Percentiles rank a stretch among this genome's conserved stretches.
phyloP scores from a whole-genome alignment of 2,113 vertebrate genomes.

The Theristicus caerulescens region DNA sequence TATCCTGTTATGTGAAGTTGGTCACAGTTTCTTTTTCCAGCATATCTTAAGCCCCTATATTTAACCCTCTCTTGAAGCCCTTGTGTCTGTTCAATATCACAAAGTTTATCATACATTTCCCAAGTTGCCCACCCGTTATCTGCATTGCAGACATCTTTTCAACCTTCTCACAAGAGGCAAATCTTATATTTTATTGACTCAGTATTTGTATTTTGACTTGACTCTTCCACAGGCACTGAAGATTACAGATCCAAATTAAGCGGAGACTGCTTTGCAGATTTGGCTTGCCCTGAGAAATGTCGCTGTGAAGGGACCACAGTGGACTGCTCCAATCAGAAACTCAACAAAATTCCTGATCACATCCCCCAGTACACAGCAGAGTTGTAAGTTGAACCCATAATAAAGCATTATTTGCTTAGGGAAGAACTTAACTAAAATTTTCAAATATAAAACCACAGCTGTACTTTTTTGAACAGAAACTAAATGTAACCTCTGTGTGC shows the following conservation, averaged over 20 bases:
- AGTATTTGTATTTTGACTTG: slow-evolving; percentile 64
- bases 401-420: not conserved
- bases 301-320: slow-evolving; percentile 97
- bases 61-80: slow-evolving; percentile 77
- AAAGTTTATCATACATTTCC: slow-evolving; percentile 68
- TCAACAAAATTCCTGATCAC: slow-evolving; percentile 93
- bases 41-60: slow-evolving; percentile 73
- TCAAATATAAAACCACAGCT: not conserved
- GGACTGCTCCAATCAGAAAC: slow-evolving; percentile 97
- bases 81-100: slow-evolving; percentile 65
- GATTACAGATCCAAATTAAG: slow-evolving; percentile 97
- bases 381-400: slow-evolving; percentile 82
- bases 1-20: slow-evolving; percentile 74
- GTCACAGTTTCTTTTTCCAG: slow-evolving; percentile 74
- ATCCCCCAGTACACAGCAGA: slow-evolving; percentile 96
- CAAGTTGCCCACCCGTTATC: slow-evolving; percentile 68
- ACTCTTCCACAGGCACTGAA: slow-evolving; percentile 88
- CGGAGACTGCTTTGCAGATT: slow-evolving; percentile 95
- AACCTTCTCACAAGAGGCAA: slow-evolving; percentile 9
- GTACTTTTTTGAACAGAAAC: not conserved
- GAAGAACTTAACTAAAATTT: not conserved
- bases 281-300: slow-evolving; percentile 97
- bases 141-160: slow-evolving; percentile 63
- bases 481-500: not conserved
- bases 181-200: slow-evolving; percentile 37